phyloP scores from a whole-genome alignment of 1,140 invertebrate species.

The Drosophila pseudoobscura region DNA sequence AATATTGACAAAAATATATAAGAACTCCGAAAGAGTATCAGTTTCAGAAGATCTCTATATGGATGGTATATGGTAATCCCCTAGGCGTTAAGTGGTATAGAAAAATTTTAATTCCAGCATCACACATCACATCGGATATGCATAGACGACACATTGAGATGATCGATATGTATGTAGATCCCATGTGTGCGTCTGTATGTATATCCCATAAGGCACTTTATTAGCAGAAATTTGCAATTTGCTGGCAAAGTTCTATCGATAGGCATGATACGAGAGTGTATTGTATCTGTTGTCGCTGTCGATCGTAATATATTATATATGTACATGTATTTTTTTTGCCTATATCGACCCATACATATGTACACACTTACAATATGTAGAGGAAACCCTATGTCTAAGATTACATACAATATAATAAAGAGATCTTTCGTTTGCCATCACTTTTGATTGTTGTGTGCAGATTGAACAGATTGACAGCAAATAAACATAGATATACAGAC shows the following conservation, averaged over 20 bases:
- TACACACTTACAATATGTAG: neutral
- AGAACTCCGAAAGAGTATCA: constrained; percentile 19
- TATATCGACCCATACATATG: constrained; percentile 19
- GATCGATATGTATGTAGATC: too few species aligned
- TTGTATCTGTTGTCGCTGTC: constrained; percentile 5
- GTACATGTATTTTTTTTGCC: constrained; percentile 21
- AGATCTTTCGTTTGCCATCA: constrained; percentile 31
- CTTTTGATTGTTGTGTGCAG: constrained; percentile 60
- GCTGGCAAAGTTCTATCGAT: neutral
- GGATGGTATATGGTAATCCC: constrained; percentile 17
- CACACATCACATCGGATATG: constrained; percentile 4
- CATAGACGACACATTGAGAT: neutral
- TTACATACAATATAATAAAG: constrained; percentile 14
- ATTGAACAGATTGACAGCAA: constrained; percentile 29
- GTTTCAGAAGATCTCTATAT: constrained; percentile 28
- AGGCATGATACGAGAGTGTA: neutral
- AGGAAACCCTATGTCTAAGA: constrained; percentile 23
- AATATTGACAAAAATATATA: constrained; percentile 5
- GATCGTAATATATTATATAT: too few species aligned
- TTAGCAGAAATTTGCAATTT: constrained; percentile 13
- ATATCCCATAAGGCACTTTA: neutral
- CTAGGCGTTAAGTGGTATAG: constrained; percentile 58
- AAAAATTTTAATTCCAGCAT: constrained; percentile 54
- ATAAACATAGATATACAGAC: constrained; percentile 10
- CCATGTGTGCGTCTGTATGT: too few species aligned